Evolutionary conservation across 2,888 invertebrate genomes (phyloP).

Genomic region (Catocala sponsa): DNA sequence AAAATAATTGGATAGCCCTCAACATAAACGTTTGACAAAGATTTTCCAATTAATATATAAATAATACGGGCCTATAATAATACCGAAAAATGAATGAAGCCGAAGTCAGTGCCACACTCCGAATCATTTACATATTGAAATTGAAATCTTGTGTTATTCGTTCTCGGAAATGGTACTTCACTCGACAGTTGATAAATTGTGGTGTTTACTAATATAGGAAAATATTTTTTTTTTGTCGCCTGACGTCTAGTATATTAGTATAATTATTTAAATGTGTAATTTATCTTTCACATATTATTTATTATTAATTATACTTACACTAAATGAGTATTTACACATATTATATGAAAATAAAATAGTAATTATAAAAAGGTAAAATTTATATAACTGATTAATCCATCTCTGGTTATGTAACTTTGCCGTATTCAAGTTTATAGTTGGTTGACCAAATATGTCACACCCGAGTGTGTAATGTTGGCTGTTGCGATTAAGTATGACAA

Average conservation of each 20-base stretch:
- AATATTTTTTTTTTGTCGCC: neutral
- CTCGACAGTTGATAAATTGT: neutral
- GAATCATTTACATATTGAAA: conserved; percentile 45
- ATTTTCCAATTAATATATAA: conserved; percentile 41
- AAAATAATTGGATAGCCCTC: conserved; percentile 45
- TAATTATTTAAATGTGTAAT: no score
- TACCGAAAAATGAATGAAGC: conserved; percentile 25
- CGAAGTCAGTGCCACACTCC: conserved; percentile 20
- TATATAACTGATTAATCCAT: no score
- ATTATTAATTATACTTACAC: no score
- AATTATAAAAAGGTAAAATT: no score
- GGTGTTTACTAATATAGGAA: neutral
- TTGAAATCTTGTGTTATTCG: conserved; percentile 29
- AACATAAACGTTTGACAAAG: conserved; percentile 27
- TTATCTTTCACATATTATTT: no score
- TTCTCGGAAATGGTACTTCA: conserved; percentile 15
- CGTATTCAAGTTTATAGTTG: no score
- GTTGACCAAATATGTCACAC: no score
- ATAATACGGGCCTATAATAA: conserved; percentile 32
- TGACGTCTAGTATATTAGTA: neutral
- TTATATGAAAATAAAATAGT: no score
- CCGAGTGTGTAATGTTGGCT: no score
- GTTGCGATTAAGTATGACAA: no score
- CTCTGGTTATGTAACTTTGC: no score
- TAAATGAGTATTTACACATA: no score